Evolutionary conservation across 1,140 invertebrate species (phyloP).

Genomic region (Scylla paramamosain): DNA sequence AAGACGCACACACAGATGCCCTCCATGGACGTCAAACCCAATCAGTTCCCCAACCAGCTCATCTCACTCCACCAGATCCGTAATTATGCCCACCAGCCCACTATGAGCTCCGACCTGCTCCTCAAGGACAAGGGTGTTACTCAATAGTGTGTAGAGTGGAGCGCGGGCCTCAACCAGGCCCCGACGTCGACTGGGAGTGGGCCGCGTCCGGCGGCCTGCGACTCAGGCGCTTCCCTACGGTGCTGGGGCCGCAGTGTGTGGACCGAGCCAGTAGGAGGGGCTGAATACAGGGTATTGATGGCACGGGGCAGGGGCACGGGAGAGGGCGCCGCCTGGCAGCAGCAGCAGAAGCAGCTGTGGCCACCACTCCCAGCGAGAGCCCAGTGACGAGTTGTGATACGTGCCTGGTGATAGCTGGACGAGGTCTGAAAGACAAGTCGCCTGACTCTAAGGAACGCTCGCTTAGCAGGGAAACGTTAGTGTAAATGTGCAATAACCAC

Average conservation of each 20-base stretch:
- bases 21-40: constrained; percentile 81
- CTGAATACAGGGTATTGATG: constrained; percentile 75
- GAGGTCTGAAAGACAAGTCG: constrained; percentile 76
- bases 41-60: constrained; percentile 93
- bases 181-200: constrained; percentile 68
- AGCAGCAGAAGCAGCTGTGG: constrained; percentile 57
- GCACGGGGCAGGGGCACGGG: constrained; percentile 74
- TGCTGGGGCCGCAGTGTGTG: constrained; percentile 68
- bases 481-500: constrained; percentile 76
- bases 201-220: constrained; percentile 47
- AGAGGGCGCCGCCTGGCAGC: constrained; percentile 71
- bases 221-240: constrained; percentile 74
- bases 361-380: constrained; percentile 69
- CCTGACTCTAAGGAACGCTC: constrained; percentile 74
- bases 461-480: constrained; percentile 73
- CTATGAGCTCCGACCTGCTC: constrained; percentile 83
- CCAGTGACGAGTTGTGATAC: constrained; percentile 75
- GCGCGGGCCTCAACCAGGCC: constrained; percentile 65
- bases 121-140: constrained; percentile 83
- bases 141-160: constrained; percentile 76
- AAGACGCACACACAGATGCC: constrained; percentile 81
- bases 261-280: constrained; percentile 71
- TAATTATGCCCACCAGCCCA: constrained; percentile 96
- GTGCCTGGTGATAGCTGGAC: constrained; percentile 75
- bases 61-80: constrained; percentile 97